These are phyloP conservation scores for Trogon surrucura DNA, from an alignment of 2,113 vertebrate species.

Conservation along the genomic window DNA sequence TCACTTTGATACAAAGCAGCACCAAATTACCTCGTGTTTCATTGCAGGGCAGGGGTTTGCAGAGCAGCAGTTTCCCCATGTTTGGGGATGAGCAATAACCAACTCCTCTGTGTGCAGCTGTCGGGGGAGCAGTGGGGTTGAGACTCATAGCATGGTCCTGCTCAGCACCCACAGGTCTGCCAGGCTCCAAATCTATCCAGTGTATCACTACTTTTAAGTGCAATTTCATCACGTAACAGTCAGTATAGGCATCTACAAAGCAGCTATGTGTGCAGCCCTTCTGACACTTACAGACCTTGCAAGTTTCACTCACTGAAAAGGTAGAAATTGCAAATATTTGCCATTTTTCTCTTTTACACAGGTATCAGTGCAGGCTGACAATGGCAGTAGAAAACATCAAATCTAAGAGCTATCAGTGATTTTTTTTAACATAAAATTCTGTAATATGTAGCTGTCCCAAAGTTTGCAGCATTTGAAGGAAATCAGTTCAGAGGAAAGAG, in stretches of 20 bases:
- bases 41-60: not conserved
- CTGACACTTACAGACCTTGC: not conserved
- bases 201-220: not conserved
- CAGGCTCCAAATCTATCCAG: fast-evolving
- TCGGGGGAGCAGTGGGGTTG: not conserved
- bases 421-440: not conserved
- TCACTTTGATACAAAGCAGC: too few species aligned
- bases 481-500: not conserved
- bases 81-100: not conserved
- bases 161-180: not conserved
- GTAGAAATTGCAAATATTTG: not conserved
- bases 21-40: not conserved
- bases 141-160: not conserved
- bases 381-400: not conserved
- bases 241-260: not conserved
- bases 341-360: not conserved
- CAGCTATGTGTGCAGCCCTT: not conserved
- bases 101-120: fast-evolving
- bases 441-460: not conserved
- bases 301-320: not conserved
- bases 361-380: not conserved
- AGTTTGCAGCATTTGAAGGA: not conserved
- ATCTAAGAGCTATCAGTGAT: not conserved
- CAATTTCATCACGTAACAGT: not conserved
- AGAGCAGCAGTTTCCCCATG: not conserved